A percentile compares a stretch with the other conserved stretches of the same genome.
Evolutionary conservation across 2,888 invertebrate genomes (phyloP).

Genomic region (Ichneumon xanthorius): DNA sequence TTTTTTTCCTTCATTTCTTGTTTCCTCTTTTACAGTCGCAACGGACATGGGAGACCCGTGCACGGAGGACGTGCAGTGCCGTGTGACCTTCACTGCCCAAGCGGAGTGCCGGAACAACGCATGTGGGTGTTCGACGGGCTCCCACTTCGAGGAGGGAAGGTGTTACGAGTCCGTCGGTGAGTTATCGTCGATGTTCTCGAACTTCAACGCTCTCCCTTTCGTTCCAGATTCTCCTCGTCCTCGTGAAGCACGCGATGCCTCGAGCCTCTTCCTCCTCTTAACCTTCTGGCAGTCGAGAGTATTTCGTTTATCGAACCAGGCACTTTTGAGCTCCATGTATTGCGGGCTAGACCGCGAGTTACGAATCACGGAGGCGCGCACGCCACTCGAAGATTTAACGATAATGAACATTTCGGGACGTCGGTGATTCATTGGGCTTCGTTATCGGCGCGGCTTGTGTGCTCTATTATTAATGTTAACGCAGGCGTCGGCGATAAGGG

Average conservation of each 20-base stretch:
- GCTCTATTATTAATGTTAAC: slow-evolving; percentile 24
- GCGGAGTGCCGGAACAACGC: slow-evolving; percentile 80
- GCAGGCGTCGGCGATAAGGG: neutral
- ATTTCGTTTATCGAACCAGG: slow-evolving; percentile 10
- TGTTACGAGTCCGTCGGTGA: slow-evolving; percentile 83
- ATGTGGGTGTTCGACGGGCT: slow-evolving; percentile 81
- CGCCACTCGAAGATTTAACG: neutral
- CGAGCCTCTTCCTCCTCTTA: neutral
- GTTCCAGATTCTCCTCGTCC: neutral
- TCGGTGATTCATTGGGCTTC: slow-evolving; percentile 34
- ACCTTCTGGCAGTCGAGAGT: neutral
- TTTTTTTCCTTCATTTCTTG: slow-evolving; percentile 5
- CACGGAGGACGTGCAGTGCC: slow-evolving; percentile 81
- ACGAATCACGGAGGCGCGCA: neutral
- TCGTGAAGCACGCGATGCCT: neutral
- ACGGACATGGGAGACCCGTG: slow-evolving; percentile 80
- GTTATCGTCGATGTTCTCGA: slow-evolving; percentile 30
- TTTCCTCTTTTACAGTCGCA: slow-evolving; percentile 76
- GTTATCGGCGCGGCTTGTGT: slow-evolving; percentile 33
- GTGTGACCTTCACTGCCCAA: slow-evolving; percentile 80
- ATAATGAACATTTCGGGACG: slow-evolving; percentile 2
- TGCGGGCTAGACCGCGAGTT: neutral
- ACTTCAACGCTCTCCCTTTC: neutral
- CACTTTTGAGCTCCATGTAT: neutral
- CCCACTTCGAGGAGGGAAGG: slow-evolving; percentile 80